Percentiles rank a stretch among this genome's conserved stretches.
Evolutionary conservation across 1,140 invertebrate genomes (phyloP).

Genomic region (Bombus waltoni): DNA sequence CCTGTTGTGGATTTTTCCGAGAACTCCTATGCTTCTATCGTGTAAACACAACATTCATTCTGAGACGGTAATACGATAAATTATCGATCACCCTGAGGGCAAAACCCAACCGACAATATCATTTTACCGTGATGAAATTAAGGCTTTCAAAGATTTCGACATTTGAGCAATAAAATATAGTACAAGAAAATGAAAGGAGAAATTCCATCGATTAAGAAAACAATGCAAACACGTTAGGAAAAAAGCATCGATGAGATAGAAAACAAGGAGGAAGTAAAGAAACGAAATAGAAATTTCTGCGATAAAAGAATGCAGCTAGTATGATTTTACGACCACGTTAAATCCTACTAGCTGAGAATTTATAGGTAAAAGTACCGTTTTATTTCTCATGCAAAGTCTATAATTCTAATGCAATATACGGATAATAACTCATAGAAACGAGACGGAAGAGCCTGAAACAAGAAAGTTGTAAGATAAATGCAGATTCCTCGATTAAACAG

Average conservation of each 20-base stretch:
- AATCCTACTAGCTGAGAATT: background rate
- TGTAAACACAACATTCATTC: background rate
- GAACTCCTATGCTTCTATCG: background rate
- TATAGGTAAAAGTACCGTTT: background rate
- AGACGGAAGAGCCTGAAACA: background rate
- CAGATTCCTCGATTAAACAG: background rate
- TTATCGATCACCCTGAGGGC: background rate
- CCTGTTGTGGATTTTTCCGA: background rate
- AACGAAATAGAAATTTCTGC: background rate
- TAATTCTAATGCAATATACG: background rate
- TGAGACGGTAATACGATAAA: background rate
- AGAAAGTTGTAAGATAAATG: slow-evolving; percentile 5
- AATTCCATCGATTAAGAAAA: background rate
- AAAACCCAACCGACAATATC: too few relatives aligned
- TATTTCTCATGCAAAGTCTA: background rate
- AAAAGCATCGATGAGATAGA: background rate
- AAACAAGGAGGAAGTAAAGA: background rate
- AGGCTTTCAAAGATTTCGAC: background rate
- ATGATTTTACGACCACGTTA: background rate
- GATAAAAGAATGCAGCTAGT: background rate
- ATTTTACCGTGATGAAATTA: background rate
- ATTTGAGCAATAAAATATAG: background rate
- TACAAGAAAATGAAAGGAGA: background rate
- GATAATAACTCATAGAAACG: background rate
- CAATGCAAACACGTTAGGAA: background rate